Conservation (phyloP, 2,113 vertebrate species). For the Pelecanoides urinatrix region DNA sequence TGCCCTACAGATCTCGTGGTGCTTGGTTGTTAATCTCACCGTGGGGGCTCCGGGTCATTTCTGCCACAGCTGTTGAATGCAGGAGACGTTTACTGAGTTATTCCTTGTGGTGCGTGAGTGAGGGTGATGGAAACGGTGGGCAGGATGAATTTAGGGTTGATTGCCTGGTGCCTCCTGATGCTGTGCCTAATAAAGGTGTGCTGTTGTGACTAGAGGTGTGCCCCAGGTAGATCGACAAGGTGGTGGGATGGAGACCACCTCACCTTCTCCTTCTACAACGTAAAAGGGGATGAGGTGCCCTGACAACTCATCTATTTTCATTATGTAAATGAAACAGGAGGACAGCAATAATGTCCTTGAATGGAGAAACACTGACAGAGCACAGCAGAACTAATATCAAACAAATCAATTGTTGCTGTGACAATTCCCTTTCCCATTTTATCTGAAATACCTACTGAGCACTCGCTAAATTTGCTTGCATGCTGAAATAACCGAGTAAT, state of each 20-base stretch:
- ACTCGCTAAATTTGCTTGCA: not conserved
- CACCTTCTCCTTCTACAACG: not conserved
- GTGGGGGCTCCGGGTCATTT: rapidly evolving
- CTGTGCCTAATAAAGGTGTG: rapidly evolving
- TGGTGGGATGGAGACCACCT: not conserved
- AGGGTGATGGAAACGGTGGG: not conserved
- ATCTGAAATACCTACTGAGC: not conserved
- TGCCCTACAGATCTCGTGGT: not conserved
- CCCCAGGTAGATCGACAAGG: rapidly evolving
- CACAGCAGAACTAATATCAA: not conserved
- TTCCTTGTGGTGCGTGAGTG: not conserved
- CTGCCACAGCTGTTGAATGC: not conserved
- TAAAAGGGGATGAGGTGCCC: not conserved
- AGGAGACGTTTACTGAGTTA: not conserved
- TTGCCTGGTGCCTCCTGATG: not conserved
- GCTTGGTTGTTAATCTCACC: not conserved
- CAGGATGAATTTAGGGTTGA: not conserved
- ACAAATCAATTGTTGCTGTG: not conserved
- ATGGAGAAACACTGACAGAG: not conserved
- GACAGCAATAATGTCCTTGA: not conserved
- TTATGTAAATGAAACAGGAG: not conserved
- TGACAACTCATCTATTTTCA: not conserved
- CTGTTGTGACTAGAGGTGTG: rapidly evolving
- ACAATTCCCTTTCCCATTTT: not conserved
- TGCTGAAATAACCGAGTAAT: not conserved